phyloP scores from a whole-genome alignment of 2,888 invertebrate genomes.

The Drosophila niveifrons region DNA sequence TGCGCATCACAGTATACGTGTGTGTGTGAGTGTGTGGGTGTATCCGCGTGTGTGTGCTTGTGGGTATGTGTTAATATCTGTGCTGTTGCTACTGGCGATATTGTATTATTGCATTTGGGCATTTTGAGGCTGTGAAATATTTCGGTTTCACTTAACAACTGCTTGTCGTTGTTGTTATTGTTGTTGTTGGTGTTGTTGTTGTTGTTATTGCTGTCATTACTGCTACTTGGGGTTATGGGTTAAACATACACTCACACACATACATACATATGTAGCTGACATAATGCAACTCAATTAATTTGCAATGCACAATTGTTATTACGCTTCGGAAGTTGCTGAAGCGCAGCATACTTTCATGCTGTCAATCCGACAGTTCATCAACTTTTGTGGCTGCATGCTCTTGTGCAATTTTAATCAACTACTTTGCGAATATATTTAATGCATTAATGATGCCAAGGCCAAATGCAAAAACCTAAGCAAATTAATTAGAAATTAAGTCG shows the following conservation, averaged over 20 bases:
- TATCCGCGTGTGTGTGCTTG: neutral
- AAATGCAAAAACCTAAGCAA: constrained; percentile 3
- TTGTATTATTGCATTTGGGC: constrained; percentile 55
- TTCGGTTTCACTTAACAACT: constrained; percentile 63
- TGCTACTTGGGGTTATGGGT: constrained; percentile 51
- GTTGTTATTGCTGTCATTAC: constrained; percentile 30
- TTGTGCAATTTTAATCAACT: constrained; percentile 5
- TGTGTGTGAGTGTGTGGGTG: constrained; percentile 1
- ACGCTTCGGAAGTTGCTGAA: neutral
- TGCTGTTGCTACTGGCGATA: constrained; percentile 35
- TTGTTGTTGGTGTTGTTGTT: constrained; percentile 22
- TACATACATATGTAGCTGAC: constrained; percentile 10
- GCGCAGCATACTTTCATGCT: constrained; percentile 27
- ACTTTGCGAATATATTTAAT: constrained; percentile 23
- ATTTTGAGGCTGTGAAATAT: constrained; percentile 62
- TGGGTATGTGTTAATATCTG: constrained; percentile 5
- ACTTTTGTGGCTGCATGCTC: too few relatives aligned
- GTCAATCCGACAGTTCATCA: constrained; percentile 26
- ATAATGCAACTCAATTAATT: constrained; percentile 74
- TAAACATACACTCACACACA: constrained; percentile 24
- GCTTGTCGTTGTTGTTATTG: constrained; percentile 23
- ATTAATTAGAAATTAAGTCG: constrained; percentile 43
- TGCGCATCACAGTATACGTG: neutral
- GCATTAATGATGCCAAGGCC: constrained; percentile 26
- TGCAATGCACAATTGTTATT: constrained; percentile 56